Evolutionary conservation across 2,888 invertebrate genomes (phyloP).

Genomic region (Argynnis bischoffii): DNA sequence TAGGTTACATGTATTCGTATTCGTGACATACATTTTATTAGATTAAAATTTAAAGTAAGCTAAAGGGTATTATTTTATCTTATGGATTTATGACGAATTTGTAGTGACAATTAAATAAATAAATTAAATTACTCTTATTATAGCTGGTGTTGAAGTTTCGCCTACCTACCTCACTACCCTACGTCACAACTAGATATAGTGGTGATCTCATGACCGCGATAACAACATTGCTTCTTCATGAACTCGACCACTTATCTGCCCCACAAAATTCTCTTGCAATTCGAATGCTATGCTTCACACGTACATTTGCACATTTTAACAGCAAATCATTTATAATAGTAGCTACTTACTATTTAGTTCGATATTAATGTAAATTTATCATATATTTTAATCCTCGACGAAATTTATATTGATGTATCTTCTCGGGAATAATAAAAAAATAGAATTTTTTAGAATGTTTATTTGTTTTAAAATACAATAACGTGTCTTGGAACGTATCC

Average conservation of each 20-base stretch:
- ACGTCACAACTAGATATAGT: constrained; percentile 77
- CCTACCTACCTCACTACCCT: constrained; percentile 41
- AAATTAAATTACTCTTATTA: constrained; percentile 32
- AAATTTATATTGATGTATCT: no score
- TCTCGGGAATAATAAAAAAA: background rate
- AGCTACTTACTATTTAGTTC: no score
- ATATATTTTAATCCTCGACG: no score
- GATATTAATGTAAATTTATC: no score
- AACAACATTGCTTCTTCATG: constrained; percentile 48
- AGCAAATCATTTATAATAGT: background rate
- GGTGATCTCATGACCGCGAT: constrained; percentile 74
- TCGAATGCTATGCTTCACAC: constrained; percentile 10
- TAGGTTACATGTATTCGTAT: no score
- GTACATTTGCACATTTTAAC: background rate
- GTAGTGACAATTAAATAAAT: constrained; percentile 16
- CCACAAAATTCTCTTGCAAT: constrained; percentile 29
- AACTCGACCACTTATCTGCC: constrained; percentile 38
- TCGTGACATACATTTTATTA: no score
- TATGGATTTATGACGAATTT: background rate
- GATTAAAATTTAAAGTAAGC: no score
- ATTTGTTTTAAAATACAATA: constrained; percentile 6
- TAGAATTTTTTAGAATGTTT: background rate
- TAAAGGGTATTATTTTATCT: no score
- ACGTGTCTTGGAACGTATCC: constrained; percentile 15
- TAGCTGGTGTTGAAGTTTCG: constrained; percentile 33